These are phyloP conservation scores for Grantiella picta DNA, from an alignment of 2,113 vertebrate species.

Conservation along the genomic window DNA sequence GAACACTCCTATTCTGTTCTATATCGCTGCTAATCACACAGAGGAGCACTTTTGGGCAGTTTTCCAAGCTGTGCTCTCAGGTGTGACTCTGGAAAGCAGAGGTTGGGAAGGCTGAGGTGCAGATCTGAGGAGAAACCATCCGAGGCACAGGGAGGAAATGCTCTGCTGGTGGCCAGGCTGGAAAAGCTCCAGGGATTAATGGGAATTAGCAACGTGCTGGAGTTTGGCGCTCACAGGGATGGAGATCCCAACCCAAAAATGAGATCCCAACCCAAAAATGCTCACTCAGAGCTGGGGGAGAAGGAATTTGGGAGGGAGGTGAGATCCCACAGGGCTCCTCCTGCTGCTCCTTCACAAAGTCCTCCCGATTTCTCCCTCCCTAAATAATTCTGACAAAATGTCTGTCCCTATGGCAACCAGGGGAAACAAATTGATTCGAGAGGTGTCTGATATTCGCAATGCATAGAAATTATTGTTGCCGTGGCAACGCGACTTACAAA, in stretches of 20 bases:
- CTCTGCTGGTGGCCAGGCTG: background rate
- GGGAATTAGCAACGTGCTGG: accelerated
- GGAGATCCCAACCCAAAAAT: background rate
- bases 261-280: accelerated
- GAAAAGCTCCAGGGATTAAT: background rate
- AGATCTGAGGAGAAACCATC: background rate
- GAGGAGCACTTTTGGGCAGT: background rate
- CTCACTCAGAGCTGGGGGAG: background rate
- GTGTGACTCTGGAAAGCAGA: background rate
- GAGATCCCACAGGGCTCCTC: background rate
- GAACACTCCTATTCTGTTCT: background rate
- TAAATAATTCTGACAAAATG: slow-evolving; percentile 41
- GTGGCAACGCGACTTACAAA: background rate
- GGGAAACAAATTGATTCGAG: slow-evolving; percentile 47
- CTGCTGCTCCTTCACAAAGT: background rate
- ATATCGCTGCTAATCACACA: accelerated
- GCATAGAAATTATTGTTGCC: slow-evolving; percentile 26
- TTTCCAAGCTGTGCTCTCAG: background rate
- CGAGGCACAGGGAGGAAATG: background rate
- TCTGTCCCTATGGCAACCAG: slow-evolving; percentile 24
- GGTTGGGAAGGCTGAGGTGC: background rate
- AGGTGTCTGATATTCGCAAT: background rate
- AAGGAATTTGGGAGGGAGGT: background rate
- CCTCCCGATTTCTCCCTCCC: background rate
- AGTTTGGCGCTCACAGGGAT: background rate